These are phyloP conservation scores for Baronia brevicornis DNA, from an alignment of 2,888 invertebrate species.

Conservation along the genomic window DNA sequence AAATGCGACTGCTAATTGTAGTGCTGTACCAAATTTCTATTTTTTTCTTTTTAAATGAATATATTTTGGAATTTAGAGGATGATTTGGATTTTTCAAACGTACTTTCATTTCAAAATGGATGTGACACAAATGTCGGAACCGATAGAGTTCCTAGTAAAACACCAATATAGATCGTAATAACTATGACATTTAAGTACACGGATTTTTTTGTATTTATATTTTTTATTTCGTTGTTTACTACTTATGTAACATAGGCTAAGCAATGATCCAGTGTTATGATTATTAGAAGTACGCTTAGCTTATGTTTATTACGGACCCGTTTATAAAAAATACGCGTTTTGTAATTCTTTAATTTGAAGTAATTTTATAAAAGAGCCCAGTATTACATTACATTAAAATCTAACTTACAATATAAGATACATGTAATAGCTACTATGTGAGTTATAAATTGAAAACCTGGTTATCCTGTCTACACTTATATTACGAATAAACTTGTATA, in stretches of 20 bases:
- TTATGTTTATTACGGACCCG: slow-evolving; percentile 36
- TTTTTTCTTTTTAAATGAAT: neutral
- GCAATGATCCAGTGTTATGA: slow-evolving; percentile 18
- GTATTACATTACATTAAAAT: slow-evolving; percentile 70
- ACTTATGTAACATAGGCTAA: slow-evolving; percentile 47
- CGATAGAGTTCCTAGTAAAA: slow-evolving; percentile 35
- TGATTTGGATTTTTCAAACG: slow-evolving; percentile 13
- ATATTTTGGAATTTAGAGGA: slow-evolving; percentile 3
- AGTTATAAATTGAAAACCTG: slow-evolving; percentile 72
- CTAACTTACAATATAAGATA: slow-evolving; percentile 62
- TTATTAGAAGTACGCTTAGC: slow-evolving; percentile 25
- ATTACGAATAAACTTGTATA: slow-evolving; percentile 68
- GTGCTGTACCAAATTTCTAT: too few relatives aligned
- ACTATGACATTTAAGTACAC: slow-evolving; percentile 65
- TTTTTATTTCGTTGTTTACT: slow-evolving; percentile 69
- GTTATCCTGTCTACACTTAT: slow-evolving; percentile 73
- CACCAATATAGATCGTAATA: slow-evolving; percentile 57
- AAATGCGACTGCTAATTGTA: neutral
- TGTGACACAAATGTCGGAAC: slow-evolving; percentile 44
- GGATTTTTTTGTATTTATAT: slow-evolving; percentile 59
- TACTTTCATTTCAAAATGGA: slow-evolving; percentile 45
- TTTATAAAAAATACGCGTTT: slow-evolving; percentile 37
- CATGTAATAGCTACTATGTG: slow-evolving; percentile 54
- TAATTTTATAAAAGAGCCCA: slow-evolving; percentile 34
- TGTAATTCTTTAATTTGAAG: slow-evolving; percentile 3